Base-by-base conservation (phyloP, 2,797 vertebrate species). In the Pipistrellus nathusii region DNA sequence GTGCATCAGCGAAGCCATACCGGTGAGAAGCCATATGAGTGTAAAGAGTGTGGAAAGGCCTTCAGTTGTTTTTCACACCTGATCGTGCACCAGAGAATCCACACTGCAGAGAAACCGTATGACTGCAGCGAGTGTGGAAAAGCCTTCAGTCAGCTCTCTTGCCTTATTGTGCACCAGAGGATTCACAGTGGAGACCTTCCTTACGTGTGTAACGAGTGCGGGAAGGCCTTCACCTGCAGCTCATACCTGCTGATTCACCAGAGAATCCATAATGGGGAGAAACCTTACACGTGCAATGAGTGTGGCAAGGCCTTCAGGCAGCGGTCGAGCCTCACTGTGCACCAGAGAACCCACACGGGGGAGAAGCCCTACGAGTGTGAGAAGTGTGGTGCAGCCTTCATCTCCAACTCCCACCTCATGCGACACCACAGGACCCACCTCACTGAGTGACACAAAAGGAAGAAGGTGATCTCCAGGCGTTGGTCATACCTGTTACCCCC, bases 1-100 rank as follows among this genome's bases (percentile, higher is more conserved):
- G 90, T 96, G 18, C 97, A 97, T 38, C 97, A 97, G 87, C 96
- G 95, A 75, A 96, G 89, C 94, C 97, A 97, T 69, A 98, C 97
- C 9, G 97, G 97, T 17, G 97, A 98, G 90, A 97, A 97, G 95
- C 97, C 97, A 15, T 97, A 97, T 23, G 95, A 95, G 83, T 97
- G 97, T 66, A 97, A 90, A 9, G 97, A 97, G 18, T 97, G 97
- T 76, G 97, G 96, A 13, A 97, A 98, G 83, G 96, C 94, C 73
- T 97, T 97, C 6, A 97, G 96, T 11, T 97, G 96, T 38, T 96
- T 97, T 38, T 97, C 97, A 41, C 94, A 96, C n/a, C 77, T 57
- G 23, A 93, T 71, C 0, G 88, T 97, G 57, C 95, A 86, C 23
- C 96, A 96, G 95, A 83, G 95, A 68, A 93, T 92, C 44, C 97